Evolutionary conservation across 2,888 invertebrate species (phyloP).

Genomic region (Antitype chi): DNA sequence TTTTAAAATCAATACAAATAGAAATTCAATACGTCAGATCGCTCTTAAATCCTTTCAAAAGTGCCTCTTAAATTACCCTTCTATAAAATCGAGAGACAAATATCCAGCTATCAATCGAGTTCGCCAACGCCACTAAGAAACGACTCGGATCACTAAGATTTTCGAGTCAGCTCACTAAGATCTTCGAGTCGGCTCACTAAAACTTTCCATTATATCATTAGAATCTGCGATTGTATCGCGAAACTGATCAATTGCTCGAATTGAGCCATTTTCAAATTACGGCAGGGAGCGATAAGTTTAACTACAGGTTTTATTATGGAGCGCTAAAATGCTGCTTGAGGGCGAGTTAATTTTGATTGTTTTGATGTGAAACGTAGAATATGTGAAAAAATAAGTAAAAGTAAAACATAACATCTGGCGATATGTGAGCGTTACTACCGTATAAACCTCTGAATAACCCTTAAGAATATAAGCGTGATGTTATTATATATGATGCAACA

Average conservation of each 20-base stretch:
- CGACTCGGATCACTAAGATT: conserved; percentile 33
- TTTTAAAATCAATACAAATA: conserved; percentile 32
- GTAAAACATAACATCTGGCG: not conserved
- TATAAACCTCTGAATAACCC: not conserved
- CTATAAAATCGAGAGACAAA: conserved; percentile 45
- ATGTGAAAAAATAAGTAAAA: not conserved
- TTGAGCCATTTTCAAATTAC: conserved; percentile 75
- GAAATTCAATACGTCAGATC: conserved; percentile 30
- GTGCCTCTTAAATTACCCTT: conserved; percentile 34
- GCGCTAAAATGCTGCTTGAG: conserved; percentile 64
- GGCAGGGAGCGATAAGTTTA: conserved; percentile 67
- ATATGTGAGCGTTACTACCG: not conserved
- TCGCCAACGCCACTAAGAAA: conserved; percentile 16
- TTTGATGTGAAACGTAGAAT: not conserved
- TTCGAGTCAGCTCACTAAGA: conserved; percentile 21
- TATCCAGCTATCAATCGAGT: conserved; percentile 39
- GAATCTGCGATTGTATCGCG: conserved; percentile 57
- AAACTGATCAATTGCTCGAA: conserved; percentile 73
- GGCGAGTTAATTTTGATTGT: not conserved
- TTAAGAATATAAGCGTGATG: not conserved
- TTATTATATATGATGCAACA: not conserved
- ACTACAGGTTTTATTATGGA: conserved; percentile 71
- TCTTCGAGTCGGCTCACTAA: conserved; percentile 25
- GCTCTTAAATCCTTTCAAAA: conserved; percentile 36
- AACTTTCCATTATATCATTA: conserved; percentile 40